Conservation (phyloP, 2,797 vertebrate genomes). For the Notamacropus eugenii region DNA sequence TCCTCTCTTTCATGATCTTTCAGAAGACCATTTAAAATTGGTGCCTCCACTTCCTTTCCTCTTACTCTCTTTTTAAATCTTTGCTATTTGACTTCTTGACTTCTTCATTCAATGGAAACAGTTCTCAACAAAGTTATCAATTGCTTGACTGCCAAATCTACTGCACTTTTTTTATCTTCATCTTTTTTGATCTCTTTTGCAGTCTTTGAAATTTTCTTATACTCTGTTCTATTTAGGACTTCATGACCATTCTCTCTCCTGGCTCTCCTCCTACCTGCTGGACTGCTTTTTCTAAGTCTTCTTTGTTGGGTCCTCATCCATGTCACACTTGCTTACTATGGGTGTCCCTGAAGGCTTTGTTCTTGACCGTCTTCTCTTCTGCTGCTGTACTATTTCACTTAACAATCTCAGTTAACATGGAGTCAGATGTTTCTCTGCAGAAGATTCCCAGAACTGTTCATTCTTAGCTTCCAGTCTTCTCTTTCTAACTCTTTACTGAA, state of each 20-base stretch:
- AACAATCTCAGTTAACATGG: neutral
- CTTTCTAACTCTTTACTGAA: neutral
- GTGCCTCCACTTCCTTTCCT: neutral
- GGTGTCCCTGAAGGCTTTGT: neutral
- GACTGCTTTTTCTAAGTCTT: neutral
- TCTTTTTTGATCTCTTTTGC: neutral
- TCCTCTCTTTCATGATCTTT: neutral
- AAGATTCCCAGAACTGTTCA: neutral
- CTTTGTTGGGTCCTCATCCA: neutral
- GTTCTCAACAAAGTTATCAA: neutral
- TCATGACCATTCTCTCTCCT: no score
- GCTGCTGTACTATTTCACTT: neutral
- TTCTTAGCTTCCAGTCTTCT: neutral
- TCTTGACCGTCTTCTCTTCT: neutral
- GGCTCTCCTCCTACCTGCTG: neutral
- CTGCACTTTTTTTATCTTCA: neutral
- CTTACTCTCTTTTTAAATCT: neutral
- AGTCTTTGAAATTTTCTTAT: neutral
- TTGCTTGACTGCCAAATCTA: neutral
- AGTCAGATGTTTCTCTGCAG: neutral
- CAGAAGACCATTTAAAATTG: neutral
- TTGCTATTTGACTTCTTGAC: neutral
- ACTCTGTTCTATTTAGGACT: neutral
- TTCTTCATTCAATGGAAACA: no score
- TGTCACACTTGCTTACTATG: neutral